Base-by-base conservation (phyloP, 2,113 vertebrate species). In the Lophochroa leadbeateri region DNA sequence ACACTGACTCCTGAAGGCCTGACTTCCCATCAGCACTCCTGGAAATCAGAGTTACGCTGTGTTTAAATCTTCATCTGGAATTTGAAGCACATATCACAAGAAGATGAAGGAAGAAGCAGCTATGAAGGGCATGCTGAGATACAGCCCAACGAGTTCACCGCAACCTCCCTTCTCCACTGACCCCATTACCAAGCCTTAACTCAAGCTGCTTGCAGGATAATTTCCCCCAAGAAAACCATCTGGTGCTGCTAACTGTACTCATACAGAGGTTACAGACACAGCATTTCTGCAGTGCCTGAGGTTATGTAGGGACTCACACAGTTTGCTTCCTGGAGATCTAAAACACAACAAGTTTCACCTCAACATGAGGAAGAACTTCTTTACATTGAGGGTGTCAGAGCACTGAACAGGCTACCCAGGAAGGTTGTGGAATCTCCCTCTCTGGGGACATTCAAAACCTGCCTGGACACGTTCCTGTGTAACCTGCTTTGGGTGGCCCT, bases 231-330 rank as follows among this genome's bases (percentile, higher is more conserved):
- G 35, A 85, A 86, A 91, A 57, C 2, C 3, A 17, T 3, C 47
- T 33, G 20, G 21, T 91, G 69, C 74, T 86, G 70, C 68, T 53
- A 33, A 57, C 39, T n/a, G 39, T 55, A 24, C 28, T 9, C 41
- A 23, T 2, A 41, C 6, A 41, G 52, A 88, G 76, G 35, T 19
- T 50, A 63, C 3, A 3, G 79, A 39, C 39, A 43, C 35, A 11
- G 58, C 1, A 2, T 4, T 24, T 17, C 29, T 23, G 64, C 21
- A 27, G 35, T 3, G 11, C 1, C 1, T 0, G 11, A 67, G 58
- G 49, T 63, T 44, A 67, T 8, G 5, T 0, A 35, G 68, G 52
- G 27, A 69, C 25, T 41, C 55, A 5, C 11, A 58, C 2, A 43
- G 11, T 44, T 43, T 70, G 43, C 29, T 58, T 64, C 41, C 35